Evolutionary conservation across 2,113 vertebrate genomes (phyloP).

Genomic region (Caranx ignobilis): DNA sequence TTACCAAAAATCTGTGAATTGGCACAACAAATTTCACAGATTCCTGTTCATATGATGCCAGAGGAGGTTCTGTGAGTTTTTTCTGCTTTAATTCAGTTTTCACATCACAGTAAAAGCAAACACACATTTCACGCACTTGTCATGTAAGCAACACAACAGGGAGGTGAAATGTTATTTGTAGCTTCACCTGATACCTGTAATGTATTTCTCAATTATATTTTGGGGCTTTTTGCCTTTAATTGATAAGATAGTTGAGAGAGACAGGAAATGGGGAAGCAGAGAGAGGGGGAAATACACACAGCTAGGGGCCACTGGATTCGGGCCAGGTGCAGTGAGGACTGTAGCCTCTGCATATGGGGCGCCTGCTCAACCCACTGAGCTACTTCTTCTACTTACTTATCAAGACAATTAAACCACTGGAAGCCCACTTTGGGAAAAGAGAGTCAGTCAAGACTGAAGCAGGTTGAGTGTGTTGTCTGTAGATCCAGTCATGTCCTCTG

Average conservation of each 20-base stretch:
- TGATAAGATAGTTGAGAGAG: no score
- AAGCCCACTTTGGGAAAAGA: not conserved
- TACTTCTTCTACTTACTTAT: no score
- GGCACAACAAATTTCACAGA: conserved; percentile 5
- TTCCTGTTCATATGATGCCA: conserved; percentile 9
- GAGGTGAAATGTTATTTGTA: not conserved
- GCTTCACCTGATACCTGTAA: not conserved
- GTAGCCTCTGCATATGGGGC: no score
- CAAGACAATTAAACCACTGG: not conserved
- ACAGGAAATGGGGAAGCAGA: no score
- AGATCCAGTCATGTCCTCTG: not conserved
- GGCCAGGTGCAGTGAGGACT: no score
- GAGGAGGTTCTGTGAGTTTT: conserved; percentile 3
- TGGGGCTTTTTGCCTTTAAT: no score
- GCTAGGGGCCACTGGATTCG: no score
- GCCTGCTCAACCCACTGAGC: no score
- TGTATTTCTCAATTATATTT: no score
- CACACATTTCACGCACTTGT: conserved; percentile 10
- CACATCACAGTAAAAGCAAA: conserved; percentile 6
- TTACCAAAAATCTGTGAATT: conserved; percentile 1
- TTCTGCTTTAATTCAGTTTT: conserved; percentile 1
- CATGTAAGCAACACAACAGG: not conserved
- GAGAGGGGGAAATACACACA: no score
- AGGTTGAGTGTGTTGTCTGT: not conserved
- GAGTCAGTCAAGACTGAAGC: not conserved